Base-by-base conservation (phyloP, 2,888 invertebrate species). In the Furcula furcula region DNA sequence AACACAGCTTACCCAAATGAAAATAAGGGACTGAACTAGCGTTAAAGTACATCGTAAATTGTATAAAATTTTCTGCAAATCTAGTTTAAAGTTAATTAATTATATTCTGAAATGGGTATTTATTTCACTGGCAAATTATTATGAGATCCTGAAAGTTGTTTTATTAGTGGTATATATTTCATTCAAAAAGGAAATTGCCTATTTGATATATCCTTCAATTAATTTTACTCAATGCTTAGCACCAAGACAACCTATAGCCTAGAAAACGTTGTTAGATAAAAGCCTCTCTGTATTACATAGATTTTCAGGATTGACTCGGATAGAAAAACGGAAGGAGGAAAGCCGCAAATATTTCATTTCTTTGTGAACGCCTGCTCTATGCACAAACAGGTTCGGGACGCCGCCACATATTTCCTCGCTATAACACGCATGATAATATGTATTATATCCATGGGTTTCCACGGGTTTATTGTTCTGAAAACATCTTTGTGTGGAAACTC, bases 331-430 rank as follows among this genome's bases (percentile, higher is more conserved):
- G 59, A 38, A 50, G 64, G 63, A 57, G 62, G 46, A 70, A 69
- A 70, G 61, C 70, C 69, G 60, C 70, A 77, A 78, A 78, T 76
- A 78, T 79, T 79, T 76, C 9, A 71, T 65, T 71, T 62, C 71
- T 66, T 69, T 60, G 67, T 74, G 66, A 58, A 58, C 67, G 64
- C 64, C 72, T 58, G 52, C 54, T 64, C 55, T 65, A 54, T 53
- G 45, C 55, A 57, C 55, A 55, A 65, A 72, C 70, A 73, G 58
- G 63, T 63, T 57, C 43, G 48, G 45, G 39, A 65, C 65, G 55
- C 44, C 65, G 55, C 44, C 45, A 57, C 46, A 63, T 56, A 55
- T 63, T 59, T 47, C 25, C 31, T 28, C 21, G 35, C n/a, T 39
- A 33, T 42, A 39, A n/a, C n/a, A n/a, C n/a, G 40, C 31, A 27